These are phyloP conservation scores for Steinernema hermaphroditum DNA, from an alignment of 2,888 invertebrate genomes.

Conservation along the genomic window DNA sequence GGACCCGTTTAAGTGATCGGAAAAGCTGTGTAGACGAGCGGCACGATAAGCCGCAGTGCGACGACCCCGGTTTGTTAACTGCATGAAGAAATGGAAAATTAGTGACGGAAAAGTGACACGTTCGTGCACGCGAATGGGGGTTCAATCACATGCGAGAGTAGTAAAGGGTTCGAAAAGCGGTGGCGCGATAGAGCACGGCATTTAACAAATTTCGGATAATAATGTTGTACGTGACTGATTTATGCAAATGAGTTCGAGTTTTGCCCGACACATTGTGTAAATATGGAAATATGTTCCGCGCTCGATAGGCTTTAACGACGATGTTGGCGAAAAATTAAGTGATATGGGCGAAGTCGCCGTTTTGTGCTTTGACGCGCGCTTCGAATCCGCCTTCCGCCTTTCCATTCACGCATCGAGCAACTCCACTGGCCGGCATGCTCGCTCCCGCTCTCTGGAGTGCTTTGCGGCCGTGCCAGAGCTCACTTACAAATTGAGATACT, in stretches of 20 bases:
- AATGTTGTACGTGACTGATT: constrained; percentile 21
- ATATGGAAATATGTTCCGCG: constrained; percentile 23
- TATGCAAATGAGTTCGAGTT: constrained; percentile 14
- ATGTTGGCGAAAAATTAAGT: not conserved
- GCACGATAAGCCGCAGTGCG: constrained; percentile 24
- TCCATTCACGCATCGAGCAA: not conserved
- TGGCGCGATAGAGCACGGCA: constrained; percentile 16
- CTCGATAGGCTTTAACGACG: not conserved
- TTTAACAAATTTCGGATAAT: constrained; percentile 20
- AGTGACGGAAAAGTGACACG: constrained; percentile 26
- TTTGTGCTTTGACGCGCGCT: not conserved
- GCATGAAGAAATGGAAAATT: constrained; percentile 26
- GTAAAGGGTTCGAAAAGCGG: not conserved
- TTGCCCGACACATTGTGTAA: not conserved
- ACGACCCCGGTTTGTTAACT: constrained; percentile 26
- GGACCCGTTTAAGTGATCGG: constrained; percentile 29
- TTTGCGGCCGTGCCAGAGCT: not conserved
- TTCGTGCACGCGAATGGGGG: constrained; percentile 17
- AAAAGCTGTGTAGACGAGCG: constrained; percentile 28
- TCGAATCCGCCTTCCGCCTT: not conserved
- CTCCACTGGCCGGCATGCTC: not conserved
- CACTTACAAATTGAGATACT: constrained; percentile 29
- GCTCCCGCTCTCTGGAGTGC: too few relatives aligned
- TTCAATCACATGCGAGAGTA: constrained; percentile 4
- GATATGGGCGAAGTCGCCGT: not conserved